These are phyloP conservation scores for Coelopa frigida DNA, from an alignment of 1,140 invertebrate species.

Conservation along the genomic window DNA sequence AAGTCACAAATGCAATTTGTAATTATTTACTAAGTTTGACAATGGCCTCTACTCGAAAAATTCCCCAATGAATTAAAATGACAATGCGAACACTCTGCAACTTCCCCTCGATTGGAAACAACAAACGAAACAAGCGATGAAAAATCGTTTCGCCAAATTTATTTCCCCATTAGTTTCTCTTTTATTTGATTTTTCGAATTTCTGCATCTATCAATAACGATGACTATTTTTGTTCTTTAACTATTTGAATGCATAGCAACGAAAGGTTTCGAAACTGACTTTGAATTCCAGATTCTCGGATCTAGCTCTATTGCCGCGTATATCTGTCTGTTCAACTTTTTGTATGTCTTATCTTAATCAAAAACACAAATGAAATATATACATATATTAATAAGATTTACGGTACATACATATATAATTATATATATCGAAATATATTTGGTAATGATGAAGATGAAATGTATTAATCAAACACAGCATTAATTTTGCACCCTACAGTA, in stretches of 20 bases:
- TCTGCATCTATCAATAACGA: slow-evolving; percentile 45
- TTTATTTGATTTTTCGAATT: background rate
- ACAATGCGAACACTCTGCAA: too few relatives aligned
- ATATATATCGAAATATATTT: background rate
- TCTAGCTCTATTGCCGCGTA: slow-evolving; percentile 45
- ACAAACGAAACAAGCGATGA: background rate
- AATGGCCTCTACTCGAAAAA: too few relatives aligned
- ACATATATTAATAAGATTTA: slow-evolving; percentile 3
- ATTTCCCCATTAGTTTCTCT: background rate
- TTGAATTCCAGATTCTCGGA: slow-evolving; percentile 5
- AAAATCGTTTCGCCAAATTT: background rate
- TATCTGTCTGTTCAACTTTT: slow-evolving; percentile 42
- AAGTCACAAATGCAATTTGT: too few relatives aligned
- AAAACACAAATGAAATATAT: slow-evolving; percentile 6
- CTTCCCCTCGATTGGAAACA: slow-evolving; percentile 4
- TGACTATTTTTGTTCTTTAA: slow-evolving; percentile 38
- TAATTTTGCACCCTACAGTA: too few relatives aligned
- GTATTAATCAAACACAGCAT: too few relatives aligned
- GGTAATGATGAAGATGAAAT: too few relatives aligned
- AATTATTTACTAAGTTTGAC: too few relatives aligned
- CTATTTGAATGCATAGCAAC: background rate
- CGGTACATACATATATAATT: background rate
- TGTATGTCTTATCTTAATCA: background rate
- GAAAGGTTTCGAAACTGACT: slow-evolving; percentile 7
- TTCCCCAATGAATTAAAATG: too few relatives aligned